These are phyloP conservation scores for Trachelus stipa DNA, from an alignment of 2,888 invertebrate species.

Conservation along the genomic window DNA sequence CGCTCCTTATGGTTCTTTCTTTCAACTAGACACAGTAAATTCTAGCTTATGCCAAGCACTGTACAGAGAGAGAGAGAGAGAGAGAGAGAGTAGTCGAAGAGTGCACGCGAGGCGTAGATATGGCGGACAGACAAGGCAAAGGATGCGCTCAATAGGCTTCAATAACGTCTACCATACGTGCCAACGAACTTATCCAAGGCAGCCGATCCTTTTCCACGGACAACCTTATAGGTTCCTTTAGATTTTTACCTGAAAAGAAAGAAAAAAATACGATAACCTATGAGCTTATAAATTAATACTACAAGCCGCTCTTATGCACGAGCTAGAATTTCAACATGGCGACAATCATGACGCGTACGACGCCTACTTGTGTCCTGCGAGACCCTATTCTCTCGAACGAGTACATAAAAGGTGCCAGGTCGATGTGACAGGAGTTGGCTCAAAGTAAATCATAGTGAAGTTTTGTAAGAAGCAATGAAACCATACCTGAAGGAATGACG, in stretches of 20 bases:
- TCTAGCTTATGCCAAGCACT: not conserved
- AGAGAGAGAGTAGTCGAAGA: not conserved
- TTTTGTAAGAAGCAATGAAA: not conserved
- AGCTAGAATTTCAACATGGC: not conserved
- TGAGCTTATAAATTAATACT: not conserved
- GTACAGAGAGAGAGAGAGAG: not conserved
- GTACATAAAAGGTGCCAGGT: not conserved
- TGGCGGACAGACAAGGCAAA: slow-evolving; percentile 26
- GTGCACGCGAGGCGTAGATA: not conserved
- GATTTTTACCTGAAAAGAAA: not conserved
- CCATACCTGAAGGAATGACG: slow-evolving; percentile 40
- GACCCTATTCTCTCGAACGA: not conserved
- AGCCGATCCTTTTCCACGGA: not conserved
- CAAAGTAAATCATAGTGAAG: slow-evolving; percentile 2
- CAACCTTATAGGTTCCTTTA: not conserved
- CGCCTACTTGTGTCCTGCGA: not conserved
- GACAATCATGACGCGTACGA: not conserved
- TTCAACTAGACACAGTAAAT: not conserved
- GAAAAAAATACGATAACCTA: not conserved
- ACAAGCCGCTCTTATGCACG: not conserved
- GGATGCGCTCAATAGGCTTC: slow-evolving; percentile 27
- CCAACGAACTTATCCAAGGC: slow-evolving; percentile 14
- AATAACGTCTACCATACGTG: slow-evolving; percentile 20
- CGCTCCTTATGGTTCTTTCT: slow-evolving; percentile 20
- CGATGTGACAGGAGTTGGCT: slow-evolving; percentile 32